Evolutionary conservation across 2,113 vertebrate genomes (phyloP).

Genomic region (Hydrolagus affinis): DNA sequence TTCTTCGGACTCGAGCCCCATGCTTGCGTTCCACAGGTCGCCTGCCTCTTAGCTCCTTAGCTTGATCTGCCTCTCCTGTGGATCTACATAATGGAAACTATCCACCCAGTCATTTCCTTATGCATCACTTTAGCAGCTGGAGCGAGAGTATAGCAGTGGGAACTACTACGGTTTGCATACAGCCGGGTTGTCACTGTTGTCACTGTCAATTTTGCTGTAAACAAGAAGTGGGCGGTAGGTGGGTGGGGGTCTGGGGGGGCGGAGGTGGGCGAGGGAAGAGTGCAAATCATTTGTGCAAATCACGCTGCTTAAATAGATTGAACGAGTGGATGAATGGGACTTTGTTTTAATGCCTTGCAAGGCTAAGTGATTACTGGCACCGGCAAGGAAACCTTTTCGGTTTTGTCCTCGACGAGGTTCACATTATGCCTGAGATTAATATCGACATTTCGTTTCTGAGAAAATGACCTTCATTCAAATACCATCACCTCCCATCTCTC

Average conservation of each 20-base stretch:
- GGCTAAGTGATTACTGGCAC: neutral
- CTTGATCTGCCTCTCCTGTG: neutral
- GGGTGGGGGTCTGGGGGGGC: neutral
- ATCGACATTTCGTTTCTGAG: slow-evolving; percentile 1
- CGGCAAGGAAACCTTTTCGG: neutral
- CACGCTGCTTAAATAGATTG: neutral
- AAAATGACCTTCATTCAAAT: slow-evolving; percentile 17
- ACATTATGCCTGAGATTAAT: neutral
- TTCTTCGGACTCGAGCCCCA: neutral
- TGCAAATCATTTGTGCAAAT: neutral
- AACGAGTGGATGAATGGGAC: neutral
- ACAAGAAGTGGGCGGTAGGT: too few species aligned
- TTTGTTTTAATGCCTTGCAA: neutral
- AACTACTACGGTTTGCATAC: neutral
- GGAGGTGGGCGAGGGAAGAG: too few species aligned
- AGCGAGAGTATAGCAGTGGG: neutral
- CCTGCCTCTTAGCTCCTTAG: neutral
- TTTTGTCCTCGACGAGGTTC: neutral
- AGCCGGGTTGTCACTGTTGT: neutral
- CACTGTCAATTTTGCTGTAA: neutral
- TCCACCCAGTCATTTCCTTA: neutral
- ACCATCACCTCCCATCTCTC: neutral
- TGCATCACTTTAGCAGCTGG: neutral
- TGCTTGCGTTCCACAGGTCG: neutral
- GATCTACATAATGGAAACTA: neutral